These are phyloP conservation scores for Candoia aspera DNA, from an alignment of 2,113 vertebrate genomes.

Conservation along the genomic window DNA sequence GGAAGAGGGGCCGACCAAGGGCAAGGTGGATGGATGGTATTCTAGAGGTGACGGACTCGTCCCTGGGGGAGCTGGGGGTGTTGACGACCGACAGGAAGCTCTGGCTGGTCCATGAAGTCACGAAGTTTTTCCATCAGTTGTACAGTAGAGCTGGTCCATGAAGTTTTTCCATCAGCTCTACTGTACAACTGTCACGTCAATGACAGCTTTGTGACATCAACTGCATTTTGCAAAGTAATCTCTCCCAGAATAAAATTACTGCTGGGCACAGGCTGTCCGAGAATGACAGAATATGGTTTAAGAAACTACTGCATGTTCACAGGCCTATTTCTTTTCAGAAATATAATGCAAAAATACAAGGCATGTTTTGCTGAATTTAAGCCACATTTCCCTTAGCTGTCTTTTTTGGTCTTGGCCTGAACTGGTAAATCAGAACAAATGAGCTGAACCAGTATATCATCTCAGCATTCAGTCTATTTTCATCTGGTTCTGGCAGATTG, in stretches of 20 bases:
- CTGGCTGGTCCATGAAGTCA: too few relatives aligned
- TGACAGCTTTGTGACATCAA: neutral
- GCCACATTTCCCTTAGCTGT: slow-evolving; percentile 15
- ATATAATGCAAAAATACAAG: slow-evolving; percentile 18
- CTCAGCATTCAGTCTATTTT: slow-evolving; percentile 11
- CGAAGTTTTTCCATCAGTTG: too few relatives aligned
- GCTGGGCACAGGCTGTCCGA: neutral
- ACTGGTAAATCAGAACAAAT: slow-evolving; percentile 44
- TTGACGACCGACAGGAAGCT: too few relatives aligned
- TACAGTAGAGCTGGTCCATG: too few relatives aligned
- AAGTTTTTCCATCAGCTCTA: neutral
- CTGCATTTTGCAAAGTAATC: neutral
- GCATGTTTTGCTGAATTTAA: slow-evolving; percentile 10
- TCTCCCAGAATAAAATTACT: neutral
- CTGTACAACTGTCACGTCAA: neutral
- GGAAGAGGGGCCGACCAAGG: too few relatives aligned
- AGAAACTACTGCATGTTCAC: neutral
- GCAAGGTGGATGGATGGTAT: too few relatives aligned
- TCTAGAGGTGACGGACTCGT: too few relatives aligned
- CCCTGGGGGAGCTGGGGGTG: too few relatives aligned
- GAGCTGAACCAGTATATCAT: slow-evolving; percentile 38
- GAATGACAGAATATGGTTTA: neutral
- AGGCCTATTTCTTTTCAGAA: neutral
- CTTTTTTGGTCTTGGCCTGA: slow-evolving; percentile 13
- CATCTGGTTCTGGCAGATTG: slow-evolving; percentile 17